Conservation (phyloP, 2,113 vertebrate genomes). For the Corythornis madagascariensis region DNA sequence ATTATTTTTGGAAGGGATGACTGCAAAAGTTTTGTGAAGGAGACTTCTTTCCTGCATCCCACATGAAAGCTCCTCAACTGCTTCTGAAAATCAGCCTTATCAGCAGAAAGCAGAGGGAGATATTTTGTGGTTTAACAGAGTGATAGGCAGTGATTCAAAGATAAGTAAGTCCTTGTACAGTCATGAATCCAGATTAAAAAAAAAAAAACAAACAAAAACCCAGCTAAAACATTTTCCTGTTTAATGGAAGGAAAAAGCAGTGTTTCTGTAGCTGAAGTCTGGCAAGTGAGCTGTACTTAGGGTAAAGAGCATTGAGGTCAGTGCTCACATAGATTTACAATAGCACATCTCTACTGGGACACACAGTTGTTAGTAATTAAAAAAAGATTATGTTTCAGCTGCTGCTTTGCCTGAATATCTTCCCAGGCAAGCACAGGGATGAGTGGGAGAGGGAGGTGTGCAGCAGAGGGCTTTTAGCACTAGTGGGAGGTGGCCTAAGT, state of each 20-base stretch:
- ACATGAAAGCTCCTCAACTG: background rate
- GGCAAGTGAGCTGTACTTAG: background rate
- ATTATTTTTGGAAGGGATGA: background rate
- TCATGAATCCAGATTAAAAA: background rate
- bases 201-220: background rate
- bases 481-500: background rate
- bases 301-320: slow-evolving; percentile 39
- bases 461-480: background rate
- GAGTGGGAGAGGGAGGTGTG: slow-evolving; percentile 15
- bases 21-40: background rate
- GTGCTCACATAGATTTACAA: background rate
- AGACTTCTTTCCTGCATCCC: background rate
- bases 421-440: background rate
- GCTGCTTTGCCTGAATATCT: background rate
- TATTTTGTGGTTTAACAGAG: background rate
- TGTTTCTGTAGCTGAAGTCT: background rate
- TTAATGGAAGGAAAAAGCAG: background rate
- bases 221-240: background rate
- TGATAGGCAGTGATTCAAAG: background rate
- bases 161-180: background rate
- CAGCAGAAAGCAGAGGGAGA: background rate
- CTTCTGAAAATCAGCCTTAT: background rate
- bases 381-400: slow-evolving; percentile 8
- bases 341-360: background rate
- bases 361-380: background rate